Conservation (phyloP, 2,888 invertebrate genomes). For the Hedychridium roseum region DNA sequence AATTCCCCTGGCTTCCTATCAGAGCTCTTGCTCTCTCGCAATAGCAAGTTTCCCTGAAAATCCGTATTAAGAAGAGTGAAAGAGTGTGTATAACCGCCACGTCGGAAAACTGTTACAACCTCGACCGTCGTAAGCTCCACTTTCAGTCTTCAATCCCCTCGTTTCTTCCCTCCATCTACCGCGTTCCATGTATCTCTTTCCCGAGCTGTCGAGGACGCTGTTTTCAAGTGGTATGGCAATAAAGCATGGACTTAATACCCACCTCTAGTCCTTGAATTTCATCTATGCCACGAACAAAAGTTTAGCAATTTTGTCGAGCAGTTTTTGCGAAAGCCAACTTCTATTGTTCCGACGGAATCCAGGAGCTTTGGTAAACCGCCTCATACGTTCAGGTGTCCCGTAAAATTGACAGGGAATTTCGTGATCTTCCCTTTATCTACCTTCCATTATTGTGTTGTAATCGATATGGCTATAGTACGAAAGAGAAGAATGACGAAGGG, state of each 20-base stretch:
- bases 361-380: not conserved
- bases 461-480: not conserved
- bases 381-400: too few relatives aligned
- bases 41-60: constrained; percentile 3
- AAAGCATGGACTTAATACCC: constrained; percentile 31
- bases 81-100: too few relatives aligned
- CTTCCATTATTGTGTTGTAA: too few relatives aligned
- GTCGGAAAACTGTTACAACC: too few relatives aligned
- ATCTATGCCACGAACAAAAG: not conserved
- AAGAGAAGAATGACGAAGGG: not conserved
- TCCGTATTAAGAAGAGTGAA: constrained; percentile 12
- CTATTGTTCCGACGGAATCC: not conserved
- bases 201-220: constrained; percentile 31
- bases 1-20: constrained; percentile 6
- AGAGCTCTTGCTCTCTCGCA: not conserved
- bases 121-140: too few relatives aligned
- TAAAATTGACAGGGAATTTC: too few relatives aligned
- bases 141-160: constrained; percentile 14
- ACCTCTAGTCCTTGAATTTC: constrained; percentile 13
- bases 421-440: too few relatives aligned
- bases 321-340: not conserved
- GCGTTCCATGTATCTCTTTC: not conserved
- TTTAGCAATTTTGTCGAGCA: not conserved
- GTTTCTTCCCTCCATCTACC: not conserved
- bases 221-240: constrained; percentile 24